phyloP scores from a whole-genome alignment of 2,888 invertebrate species.

The Sinhomidia bicolor region DNA sequence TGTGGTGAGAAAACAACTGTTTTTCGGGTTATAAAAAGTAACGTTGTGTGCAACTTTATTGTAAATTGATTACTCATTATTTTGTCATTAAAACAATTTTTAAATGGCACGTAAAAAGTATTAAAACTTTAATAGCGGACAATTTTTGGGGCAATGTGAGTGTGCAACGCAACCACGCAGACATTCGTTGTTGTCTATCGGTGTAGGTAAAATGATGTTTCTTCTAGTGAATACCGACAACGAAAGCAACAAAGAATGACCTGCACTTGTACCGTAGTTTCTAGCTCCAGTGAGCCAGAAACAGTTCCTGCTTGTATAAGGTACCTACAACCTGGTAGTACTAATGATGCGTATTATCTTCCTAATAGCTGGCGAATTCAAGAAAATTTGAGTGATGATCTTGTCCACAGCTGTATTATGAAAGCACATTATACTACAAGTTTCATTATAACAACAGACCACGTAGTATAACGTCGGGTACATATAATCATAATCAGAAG shows the following conservation, averaged over 20 bases:
- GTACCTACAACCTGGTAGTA: no score
- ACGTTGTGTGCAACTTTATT: slow-evolving; percentile 43
- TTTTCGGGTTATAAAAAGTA: slow-evolving; percentile 55
- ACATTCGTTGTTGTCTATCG: neutral
- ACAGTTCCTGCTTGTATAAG: neutral
- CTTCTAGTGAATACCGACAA: no score
- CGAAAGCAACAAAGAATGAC: no score
- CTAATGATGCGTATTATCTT: no score
- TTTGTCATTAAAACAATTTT: slow-evolving; percentile 1
- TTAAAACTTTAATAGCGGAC: neutral
- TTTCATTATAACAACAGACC: no score
- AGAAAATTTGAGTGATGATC: no score
- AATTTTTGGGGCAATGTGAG: slow-evolving; percentile 20
- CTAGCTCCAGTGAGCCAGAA: neutral
- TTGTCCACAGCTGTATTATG: no score
- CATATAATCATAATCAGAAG: neutral
- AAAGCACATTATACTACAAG: no score
- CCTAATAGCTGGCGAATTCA: no score
- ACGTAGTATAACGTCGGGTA: no score
- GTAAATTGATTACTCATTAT: slow-evolving; percentile 44
- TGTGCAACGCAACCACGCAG: neutral
- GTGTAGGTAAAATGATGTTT: neutral
- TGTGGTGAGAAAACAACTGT: slow-evolving; percentile 22
- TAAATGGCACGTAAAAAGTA: neutral
- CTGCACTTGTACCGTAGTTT: no score